Evolutionary conservation across 2,797 vertebrate species (phyloP), one percentile per base, ranked within the genome.

Genomic region (Threskiornis aethiopicus): DNA sequence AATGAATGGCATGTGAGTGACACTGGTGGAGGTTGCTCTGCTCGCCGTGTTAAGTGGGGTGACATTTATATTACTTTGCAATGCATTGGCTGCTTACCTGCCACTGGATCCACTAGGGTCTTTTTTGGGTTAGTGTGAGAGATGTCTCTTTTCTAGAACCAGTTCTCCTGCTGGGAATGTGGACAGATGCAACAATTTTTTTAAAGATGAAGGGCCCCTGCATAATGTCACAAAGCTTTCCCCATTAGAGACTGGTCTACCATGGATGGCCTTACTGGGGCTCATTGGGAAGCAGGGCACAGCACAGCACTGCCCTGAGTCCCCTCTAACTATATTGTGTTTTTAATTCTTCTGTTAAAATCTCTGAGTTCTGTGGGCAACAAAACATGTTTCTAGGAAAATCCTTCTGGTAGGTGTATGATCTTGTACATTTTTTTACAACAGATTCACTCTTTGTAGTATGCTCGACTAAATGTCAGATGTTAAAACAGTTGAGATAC

Each of bases 1-100:
- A 58, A 42, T 62, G 18, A 69, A 51, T 0, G 4, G 4, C 16
- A n/a, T n/a, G 8, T 55, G 39, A 47, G 8, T 66, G 58, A 59
- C 28, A n/a, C 7, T 18, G 54, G 24, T 71, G 66, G 49, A 44
- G 20, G 16, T 59, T 77, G 18, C 21, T 85, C 21, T 25, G 14
- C 39, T 62, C 0, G 1, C 21, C 0, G 8, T 51, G 22, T 31
- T 54, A 54, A 61, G 35, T 7, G 24, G 7, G 33, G 22, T 62
- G 31, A 18, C 6, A 26, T 69, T 84, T 77, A 8, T 14, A 42
- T 49, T 71, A 20, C 11, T 76, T 87, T 49, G 44, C n/a, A 78
- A n/a, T 9, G 7, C 5, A 7, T 11, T 55, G n/a, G 11, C 22
- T 67, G 10, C 11, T 55, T 5, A 39, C 6, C 10, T 64, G 29